These are phyloP conservation scores for Meles meles DNA, from an alignment of 2,113 vertebrate species.

Conservation along the genomic window DNA sequence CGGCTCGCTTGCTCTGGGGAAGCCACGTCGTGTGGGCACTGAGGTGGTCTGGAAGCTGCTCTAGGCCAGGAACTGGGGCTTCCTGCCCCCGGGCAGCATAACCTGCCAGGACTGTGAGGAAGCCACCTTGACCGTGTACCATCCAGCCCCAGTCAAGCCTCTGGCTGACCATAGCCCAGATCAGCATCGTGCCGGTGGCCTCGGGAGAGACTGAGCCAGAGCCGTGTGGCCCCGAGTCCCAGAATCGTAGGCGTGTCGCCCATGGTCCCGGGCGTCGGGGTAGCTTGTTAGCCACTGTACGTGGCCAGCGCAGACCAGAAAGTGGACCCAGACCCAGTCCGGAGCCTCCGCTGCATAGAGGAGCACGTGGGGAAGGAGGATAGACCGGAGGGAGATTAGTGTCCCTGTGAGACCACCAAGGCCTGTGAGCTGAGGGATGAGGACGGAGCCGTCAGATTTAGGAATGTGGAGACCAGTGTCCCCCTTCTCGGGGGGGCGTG, in stretches of 20 bases:
- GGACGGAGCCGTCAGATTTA: accelerated
- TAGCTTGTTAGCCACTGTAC: too few species aligned
- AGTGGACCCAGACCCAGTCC: neutral
- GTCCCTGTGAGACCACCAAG: neutral
- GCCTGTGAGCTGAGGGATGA: accelerated
- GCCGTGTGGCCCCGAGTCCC: neutral
- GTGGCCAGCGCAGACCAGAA: neutral
- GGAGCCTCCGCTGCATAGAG: neutral
- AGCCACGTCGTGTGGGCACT: accelerated
- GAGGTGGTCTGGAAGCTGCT: neutral
- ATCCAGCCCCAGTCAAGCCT: neutral
- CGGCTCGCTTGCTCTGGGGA: neutral
- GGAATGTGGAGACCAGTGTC: too few species aligned
- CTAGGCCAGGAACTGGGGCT: neutral
- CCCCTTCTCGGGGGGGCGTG: neutral
- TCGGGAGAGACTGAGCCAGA: neutral
- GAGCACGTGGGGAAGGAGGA: neutral
- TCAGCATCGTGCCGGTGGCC: too few species aligned
- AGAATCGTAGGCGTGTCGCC: neutral
- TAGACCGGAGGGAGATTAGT: neutral
- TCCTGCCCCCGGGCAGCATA: neutral
- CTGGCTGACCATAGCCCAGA: accelerated
- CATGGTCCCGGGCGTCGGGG: neutral
- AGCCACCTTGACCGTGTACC: neutral
- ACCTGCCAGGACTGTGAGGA: neutral